phyloP scores from a whole-genome alignment of 1,140 invertebrate genomes.

The Tetragonula clypearis region DNA sequence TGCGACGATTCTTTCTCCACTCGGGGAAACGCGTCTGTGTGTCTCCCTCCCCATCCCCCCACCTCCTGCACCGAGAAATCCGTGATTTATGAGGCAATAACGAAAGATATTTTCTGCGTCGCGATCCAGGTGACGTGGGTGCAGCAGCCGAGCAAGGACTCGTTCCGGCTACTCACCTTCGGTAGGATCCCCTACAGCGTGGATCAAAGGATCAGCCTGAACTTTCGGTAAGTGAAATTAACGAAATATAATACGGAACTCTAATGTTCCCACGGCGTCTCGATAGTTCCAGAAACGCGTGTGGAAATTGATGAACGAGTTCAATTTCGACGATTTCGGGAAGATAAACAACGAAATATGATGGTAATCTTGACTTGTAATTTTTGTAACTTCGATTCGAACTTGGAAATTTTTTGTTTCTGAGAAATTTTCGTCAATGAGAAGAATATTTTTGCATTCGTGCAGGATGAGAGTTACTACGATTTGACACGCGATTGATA shows the following conservation, averaged over 20 bases:
- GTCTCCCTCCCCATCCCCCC: not conserved
- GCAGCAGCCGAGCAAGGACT: slow-evolving; percentile 84
- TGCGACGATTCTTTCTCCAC: slow-evolving; percentile 3
- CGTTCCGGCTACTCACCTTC: slow-evolving; percentile 89
- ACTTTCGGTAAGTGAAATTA: slow-evolving; percentile 77
- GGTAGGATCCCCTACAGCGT: slow-evolving; percentile 85
- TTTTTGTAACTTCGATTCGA: no score
- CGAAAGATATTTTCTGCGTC: slow-evolving; percentile 11
- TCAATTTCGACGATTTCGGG: no score
- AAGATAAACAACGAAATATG: no score
- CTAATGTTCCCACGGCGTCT: not conserved
- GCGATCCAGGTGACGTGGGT: slow-evolving; percentile 89
- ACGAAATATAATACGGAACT: not conserved
- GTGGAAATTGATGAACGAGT: no score
- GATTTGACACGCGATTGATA: no score
- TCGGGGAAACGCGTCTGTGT: no score
- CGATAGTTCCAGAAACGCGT: not conserved
- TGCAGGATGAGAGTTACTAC: no score
- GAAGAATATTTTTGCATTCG: no score
- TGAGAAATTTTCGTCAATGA: no score
- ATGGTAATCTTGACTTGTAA: no score
- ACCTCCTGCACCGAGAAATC: not conserved
- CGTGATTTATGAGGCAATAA: slow-evolving; percentile 49
- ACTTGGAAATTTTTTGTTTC: no score
- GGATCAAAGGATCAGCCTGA: slow-evolving; percentile 82